A percentile compares a stretch with the other conserved stretches of the same genome.
These are phyloP conservation scores for Fistularia tabacaria DNA, from an alignment of 2,797 vertebrate species.

Conservation along the genomic window DNA sequence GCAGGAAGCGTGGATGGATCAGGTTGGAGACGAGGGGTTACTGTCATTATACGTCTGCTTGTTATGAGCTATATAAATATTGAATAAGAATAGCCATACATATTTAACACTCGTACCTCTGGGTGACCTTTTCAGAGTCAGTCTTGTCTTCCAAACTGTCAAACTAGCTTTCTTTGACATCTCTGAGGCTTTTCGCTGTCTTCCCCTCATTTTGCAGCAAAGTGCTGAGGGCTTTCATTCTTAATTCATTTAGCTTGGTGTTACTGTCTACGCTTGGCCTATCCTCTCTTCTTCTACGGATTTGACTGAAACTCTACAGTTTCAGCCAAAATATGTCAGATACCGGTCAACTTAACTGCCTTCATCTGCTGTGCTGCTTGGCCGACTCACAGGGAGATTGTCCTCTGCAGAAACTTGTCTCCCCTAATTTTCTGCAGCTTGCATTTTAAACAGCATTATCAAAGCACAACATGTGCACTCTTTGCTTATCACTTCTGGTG, in stretches of 20 bases:
- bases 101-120: conserved; percentile 10
- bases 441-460: conserved; percentile 34
- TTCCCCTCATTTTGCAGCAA: conserved; percentile 1
- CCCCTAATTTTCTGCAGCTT: conserved; percentile 23
- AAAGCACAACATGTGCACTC: conserved; percentile 27
- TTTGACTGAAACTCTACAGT: conserved; percentile 10
- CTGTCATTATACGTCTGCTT: too few relatives aligned
- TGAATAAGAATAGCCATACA: not conserved
- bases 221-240: not conserved
- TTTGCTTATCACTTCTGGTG: conserved; percentile 33
- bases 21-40: too few relatives aligned
- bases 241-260: conserved; percentile 4
- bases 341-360: not conserved
- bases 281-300: conserved; percentile 4
- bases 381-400: not conserved
- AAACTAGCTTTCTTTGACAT: conserved; percentile 6
- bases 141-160: conserved; percentile 1
- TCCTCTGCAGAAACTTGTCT: conserved; percentile 28
- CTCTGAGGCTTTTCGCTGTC: not conserved
- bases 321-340: conserved; percentile 9
- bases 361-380: too few relatives aligned
- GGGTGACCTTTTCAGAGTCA: conserved; percentile 3
- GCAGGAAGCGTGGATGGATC: too few relatives aligned
- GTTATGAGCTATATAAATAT: conserved; percentile 1
- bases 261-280: conserved; percentile 1